Percentiles rank a stretch among this genome's conserved stretches.
Evolutionary conservation across 2,888 invertebrate species (phyloP).

Genomic region (Phortica okadai): DNA sequence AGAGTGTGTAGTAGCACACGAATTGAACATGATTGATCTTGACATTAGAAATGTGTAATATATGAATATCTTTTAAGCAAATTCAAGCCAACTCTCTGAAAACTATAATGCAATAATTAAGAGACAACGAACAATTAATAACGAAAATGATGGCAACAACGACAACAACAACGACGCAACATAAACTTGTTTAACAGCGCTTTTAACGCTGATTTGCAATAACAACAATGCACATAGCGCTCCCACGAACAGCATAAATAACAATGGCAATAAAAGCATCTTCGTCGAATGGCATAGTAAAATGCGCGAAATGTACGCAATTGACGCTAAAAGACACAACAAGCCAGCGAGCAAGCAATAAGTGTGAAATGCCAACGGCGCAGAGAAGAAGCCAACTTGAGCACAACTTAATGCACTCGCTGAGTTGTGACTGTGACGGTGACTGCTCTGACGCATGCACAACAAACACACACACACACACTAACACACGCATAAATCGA

Average conservation of each 20-base stretch:
- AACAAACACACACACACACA: conserved; percentile 18
- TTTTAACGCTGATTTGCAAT: conserved; percentile 30
- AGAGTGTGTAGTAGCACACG: no score
- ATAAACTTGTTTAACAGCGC: conserved; percentile 18
- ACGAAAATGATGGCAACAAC: background rate
- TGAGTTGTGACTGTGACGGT: background rate
- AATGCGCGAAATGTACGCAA: conserved; percentile 61
- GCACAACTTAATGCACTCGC: conserved; percentile 38
- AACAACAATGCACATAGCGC: conserved; percentile 17
- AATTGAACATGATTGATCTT: no score
- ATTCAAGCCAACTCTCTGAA: no score
- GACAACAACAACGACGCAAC: background rate
- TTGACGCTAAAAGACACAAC: conserved; percentile 61
- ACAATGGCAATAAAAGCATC: background rate
- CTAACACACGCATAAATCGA: conserved; percentile 13
- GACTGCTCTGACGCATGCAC: conserved; percentile 1
- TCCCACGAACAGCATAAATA: conserved; percentile 21
- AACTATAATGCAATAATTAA: no score
- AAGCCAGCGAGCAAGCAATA: conserved; percentile 33
- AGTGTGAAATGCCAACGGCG: conserved; percentile 15
- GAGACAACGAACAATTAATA: background rate
- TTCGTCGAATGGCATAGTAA: conserved; percentile 52
- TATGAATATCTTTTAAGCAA: no score
- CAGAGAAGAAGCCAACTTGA: background rate
- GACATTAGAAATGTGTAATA: no score